A percentile compares a stretch with the other conserved stretches of the same genome.
Evolutionary conservation across 2,888 invertebrate species (phyloP).

Genomic region (Parnassius orleans): DNA sequence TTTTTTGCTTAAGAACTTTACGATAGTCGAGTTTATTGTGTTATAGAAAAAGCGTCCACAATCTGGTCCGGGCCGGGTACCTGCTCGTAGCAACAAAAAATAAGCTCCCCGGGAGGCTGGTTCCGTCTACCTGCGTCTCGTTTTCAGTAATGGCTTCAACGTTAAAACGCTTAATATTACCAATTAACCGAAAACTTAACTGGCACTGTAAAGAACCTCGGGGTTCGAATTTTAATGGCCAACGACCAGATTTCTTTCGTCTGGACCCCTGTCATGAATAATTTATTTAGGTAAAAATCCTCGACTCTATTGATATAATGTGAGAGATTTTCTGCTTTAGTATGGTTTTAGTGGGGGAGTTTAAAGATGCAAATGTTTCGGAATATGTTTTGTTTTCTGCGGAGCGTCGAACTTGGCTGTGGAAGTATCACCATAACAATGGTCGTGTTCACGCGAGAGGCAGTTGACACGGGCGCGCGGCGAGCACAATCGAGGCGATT

Average conservation of each 20-base stretch:
- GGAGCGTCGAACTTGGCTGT: slow-evolving; percentile 60
- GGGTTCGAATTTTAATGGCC: slow-evolving; percentile 65
- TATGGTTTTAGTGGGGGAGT: slow-evolving; percentile 39
- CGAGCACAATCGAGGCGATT: slow-evolving; percentile 63
- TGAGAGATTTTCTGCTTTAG: slow-evolving; percentile 30
- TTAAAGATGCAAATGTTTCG: slow-evolving; percentile 60
- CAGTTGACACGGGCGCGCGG: slow-evolving; percentile 64
- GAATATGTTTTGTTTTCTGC: slow-evolving; percentile 59
- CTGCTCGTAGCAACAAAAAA: slow-evolving; percentile 64
- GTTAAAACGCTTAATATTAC: slow-evolving; percentile 69
- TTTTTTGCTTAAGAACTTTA: slow-evolving; percentile 20
- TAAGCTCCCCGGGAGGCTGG: slow-evolving; percentile 56
- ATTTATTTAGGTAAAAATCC: slow-evolving; percentile 58
- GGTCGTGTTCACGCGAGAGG: slow-evolving; percentile 61
- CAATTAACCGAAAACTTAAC: slow-evolving; percentile 67
- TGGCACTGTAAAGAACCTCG: slow-evolving; percentile 55
- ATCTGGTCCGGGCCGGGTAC: slow-evolving; percentile 63
- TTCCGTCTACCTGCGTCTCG: slow-evolving; percentile 69
- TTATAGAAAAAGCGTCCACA: slow-evolving; percentile 50
- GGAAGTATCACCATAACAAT: slow-evolving; percentile 73
- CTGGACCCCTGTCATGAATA: slow-evolving; percentile 58
- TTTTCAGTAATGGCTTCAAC: slow-evolving; percentile 63
- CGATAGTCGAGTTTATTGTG: slow-evolving; percentile 31
- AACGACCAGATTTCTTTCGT: slow-evolving; percentile 42
- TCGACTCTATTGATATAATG: slow-evolving; percentile 29